These are phyloP conservation scores for Pyxicephalus adspersus DNA, from an alignment of 2,113 vertebrate genomes.

Conservation along the genomic window DNA sequence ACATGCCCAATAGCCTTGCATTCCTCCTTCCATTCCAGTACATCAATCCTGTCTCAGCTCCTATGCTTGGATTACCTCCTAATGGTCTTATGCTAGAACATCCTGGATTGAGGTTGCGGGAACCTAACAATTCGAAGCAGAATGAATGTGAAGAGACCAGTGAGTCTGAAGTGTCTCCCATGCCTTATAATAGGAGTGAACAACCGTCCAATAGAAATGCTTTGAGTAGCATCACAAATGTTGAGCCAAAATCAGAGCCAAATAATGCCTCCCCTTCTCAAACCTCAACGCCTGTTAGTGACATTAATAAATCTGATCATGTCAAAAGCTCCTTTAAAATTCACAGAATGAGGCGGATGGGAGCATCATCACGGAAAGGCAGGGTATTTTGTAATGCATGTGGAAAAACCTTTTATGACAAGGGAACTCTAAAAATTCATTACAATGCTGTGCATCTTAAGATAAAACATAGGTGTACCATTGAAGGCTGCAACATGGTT, in stretches of 20 bases:
- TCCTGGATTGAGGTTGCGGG: constrained; percentile 86
- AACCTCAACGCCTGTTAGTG: constrained; percentile 71
- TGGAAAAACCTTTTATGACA: constrained; percentile 98
- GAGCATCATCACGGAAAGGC: constrained; percentile 93
- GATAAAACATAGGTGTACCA: constrained; percentile 98
- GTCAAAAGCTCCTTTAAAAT: constrained; percentile 95
- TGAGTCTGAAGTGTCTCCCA: constrained; percentile 95
- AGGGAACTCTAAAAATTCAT: constrained; percentile 98
- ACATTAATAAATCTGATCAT: constrained; percentile 88
- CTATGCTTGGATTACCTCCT: constrained; percentile 92
- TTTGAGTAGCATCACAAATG: constrained; percentile 85
- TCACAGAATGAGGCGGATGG: constrained; percentile 97
- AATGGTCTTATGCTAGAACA: constrained; percentile 93
- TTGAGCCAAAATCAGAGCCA: constrained; percentile 95
- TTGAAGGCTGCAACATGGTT: constrained; percentile 99
- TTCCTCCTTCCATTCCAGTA: constrained; percentile 98
- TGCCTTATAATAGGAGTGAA: constrained; percentile 85
- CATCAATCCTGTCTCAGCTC: constrained; percentile 96
- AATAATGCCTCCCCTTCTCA: constrained; percentile 86
- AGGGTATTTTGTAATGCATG: constrained; percentile 98
- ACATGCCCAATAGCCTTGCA: constrained; percentile 97
- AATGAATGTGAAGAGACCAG: constrained; percentile 93
- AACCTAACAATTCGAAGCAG: constrained; percentile 88
- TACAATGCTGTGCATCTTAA: constrained; percentile 98
- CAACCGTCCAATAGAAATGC: constrained; percentile 87